phyloP scores from a whole-genome alignment of 2,113 vertebrate genomes.

The Anoura caudifer region DNA sequence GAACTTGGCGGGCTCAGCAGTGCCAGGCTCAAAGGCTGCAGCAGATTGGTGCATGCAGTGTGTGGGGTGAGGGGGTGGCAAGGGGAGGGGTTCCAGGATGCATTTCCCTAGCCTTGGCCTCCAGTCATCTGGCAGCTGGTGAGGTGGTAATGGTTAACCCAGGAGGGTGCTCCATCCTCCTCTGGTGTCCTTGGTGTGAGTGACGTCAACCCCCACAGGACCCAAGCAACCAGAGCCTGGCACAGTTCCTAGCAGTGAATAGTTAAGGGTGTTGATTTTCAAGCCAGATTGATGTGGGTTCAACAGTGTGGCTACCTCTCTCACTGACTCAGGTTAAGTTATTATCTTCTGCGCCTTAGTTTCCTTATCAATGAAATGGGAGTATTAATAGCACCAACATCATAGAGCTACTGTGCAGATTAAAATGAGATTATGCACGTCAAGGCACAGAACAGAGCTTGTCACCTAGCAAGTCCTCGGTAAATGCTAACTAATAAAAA shows the following conservation, averaged over 20 bases:
- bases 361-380: not conserved
- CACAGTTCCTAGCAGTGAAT: not conserved
- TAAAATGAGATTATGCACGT: not conserved
- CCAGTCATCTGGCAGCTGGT: slow-evolving; percentile 51
- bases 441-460: not conserved
- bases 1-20: not conserved
- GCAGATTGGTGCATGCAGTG: not conserved
- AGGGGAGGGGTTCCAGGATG: slow-evolving; percentile 24
- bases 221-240: not conserved
- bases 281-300: not conserved
- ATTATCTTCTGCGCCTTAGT: not conserved
- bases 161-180: not conserved
- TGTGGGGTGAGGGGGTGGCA: not conserved
- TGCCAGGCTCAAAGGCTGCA: not conserved
- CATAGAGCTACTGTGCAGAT: not conserved
- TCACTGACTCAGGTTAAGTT: not conserved
- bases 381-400: not conserved
- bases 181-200: not conserved
- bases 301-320: not conserved
- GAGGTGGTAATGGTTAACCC: slow-evolving; percentile 50
- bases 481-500: not conserved
- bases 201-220: not conserved
- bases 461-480: not conserved
- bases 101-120: not conserved
- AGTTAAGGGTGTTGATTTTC: slow-evolving; percentile 12